Evolutionary conservation across 2,797 vertebrate genomes (phyloP).

Genomic region (Epinephelus malabaricus): DNA sequence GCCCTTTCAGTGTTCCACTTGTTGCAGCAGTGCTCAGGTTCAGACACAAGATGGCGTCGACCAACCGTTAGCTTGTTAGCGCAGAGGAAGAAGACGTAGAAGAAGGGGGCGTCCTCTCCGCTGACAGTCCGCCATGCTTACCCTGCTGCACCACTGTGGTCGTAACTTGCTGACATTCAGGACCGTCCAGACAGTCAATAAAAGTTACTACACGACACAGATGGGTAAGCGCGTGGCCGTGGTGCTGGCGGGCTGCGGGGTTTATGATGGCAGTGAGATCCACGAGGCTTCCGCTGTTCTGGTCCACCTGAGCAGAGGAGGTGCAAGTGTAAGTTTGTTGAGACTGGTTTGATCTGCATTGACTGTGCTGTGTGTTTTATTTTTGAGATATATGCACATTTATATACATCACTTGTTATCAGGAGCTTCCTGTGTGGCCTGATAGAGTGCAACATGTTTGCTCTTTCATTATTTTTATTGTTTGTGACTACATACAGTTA

Average conservation of each 20-base stretch:
- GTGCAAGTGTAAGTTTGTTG: constrained; percentile 79
- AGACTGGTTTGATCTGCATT: neutral
- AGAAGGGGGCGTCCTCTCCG: constrained; percentile 8
- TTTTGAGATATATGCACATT: neutral
- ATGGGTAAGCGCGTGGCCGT: constrained; percentile 88
- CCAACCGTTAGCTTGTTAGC: too few species aligned
- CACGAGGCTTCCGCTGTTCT: constrained; percentile 86
- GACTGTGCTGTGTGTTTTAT: neutral
- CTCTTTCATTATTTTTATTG: neutral
- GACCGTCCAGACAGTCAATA: neutral
- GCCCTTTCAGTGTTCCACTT: too few species aligned
- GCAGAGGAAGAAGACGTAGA: constrained; percentile 20
- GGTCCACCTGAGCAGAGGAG: constrained; percentile 86
- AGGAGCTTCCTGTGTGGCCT: neutral
- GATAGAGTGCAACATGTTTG: too few species aligned
- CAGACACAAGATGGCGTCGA: constrained; percentile 29
- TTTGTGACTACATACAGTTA: too few species aligned
- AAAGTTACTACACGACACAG: constrained; percentile 13
- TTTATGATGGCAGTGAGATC: constrained; percentile 87
- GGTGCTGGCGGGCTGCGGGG: constrained; percentile 88
- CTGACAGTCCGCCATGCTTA: constrained; percentile 70
- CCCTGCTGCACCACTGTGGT: constrained; percentile 45
- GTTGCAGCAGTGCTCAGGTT: neutral
- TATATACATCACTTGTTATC: neutral
- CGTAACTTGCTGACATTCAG: constrained; percentile 21